These are phyloP conservation scores for Trichogramma pretiosum DNA, from an alignment of 1,140 invertebrate genomes.

Conservation along the genomic window DNA sequence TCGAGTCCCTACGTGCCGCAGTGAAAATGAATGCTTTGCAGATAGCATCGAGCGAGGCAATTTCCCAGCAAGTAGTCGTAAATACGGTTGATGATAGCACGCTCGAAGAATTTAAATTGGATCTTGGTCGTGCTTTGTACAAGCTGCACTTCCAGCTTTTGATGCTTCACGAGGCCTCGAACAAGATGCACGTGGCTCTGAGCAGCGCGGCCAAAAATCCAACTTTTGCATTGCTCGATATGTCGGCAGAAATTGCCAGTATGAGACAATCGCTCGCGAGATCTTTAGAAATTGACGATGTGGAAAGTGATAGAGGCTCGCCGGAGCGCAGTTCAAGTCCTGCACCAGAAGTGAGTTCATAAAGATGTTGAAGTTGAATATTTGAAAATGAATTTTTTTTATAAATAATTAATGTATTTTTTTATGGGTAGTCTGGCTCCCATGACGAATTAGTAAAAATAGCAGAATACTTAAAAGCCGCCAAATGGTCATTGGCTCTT, in stretches of 20 bases:
- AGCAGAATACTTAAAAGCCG: constrained; percentile 53
- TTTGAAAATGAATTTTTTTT: not conserved
- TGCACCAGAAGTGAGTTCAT: constrained; percentile 26
- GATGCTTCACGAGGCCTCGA: constrained; percentile 81
- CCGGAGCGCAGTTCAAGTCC: constrained; percentile 48
- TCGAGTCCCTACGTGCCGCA: constrained; percentile 65
- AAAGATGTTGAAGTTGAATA: not conserved
- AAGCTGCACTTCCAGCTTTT: constrained; percentile 91
- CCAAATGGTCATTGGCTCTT: constrained; percentile 57
- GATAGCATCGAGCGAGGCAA: too few species aligned
- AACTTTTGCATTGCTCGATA: constrained; percentile 48
- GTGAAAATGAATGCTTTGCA: constrained; percentile 65
- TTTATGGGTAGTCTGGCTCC: too few species aligned
- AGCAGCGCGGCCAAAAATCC: constrained; percentile 46
- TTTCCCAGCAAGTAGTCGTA: too few species aligned
- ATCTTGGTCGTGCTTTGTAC: constrained; percentile 77
- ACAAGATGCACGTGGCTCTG: constrained; percentile 73
- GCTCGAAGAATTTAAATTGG: constrained; percentile 56
- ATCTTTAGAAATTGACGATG: constrained; percentile 46
- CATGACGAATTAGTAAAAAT: constrained; percentile 50
- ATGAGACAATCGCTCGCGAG: constrained; percentile 47
- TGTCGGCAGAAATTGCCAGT: constrained; percentile 47
- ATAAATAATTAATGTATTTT: not conserved
- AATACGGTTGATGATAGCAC: constrained; percentile 54
- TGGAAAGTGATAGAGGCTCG: constrained; percentile 50